phyloP scores from a whole-genome alignment of 2,797 vertebrate genomes.

The Eurystomus glaucurus region DNA sequence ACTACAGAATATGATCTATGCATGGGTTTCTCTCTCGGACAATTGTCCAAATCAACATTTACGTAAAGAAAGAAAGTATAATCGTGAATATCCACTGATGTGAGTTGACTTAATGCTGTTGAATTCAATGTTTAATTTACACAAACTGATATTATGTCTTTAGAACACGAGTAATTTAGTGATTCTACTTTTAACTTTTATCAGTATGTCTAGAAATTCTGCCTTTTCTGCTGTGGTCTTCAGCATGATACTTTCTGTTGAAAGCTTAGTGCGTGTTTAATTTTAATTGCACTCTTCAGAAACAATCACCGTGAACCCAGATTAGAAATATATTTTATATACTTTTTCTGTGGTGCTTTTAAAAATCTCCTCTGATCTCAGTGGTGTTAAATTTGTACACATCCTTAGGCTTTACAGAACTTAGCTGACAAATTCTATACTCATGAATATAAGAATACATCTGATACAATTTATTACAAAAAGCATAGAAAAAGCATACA shows the following conservation, averaged over 20 bases:
- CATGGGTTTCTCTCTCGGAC: background rate
- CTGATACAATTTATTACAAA: background rate
- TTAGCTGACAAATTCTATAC: background rate
- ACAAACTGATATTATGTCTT: background rate
- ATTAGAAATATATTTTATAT: background rate
- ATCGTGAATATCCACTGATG: background rate
- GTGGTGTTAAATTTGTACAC: background rate
- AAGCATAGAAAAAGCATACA: background rate
- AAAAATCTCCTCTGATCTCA: background rate
- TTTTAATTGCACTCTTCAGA: background rate
- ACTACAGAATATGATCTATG: background rate
- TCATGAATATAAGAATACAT: background rate
- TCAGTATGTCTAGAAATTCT: background rate
- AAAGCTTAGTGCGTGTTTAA: background rate
- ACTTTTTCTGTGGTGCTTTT: background rate
- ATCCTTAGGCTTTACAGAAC: background rate
- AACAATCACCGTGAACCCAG: rapidly evolving
- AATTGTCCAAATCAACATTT: background rate
- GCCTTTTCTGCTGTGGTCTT: background rate
- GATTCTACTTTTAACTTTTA: background rate
- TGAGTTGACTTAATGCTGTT: background rate
- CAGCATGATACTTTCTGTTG: background rate
- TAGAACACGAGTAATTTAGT: background rate
- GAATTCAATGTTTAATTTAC: background rate
- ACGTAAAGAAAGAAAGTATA: background rate